Conservation (phyloP, 2,888 invertebrate genomes). For the Sussaba pulchella region DNA sequence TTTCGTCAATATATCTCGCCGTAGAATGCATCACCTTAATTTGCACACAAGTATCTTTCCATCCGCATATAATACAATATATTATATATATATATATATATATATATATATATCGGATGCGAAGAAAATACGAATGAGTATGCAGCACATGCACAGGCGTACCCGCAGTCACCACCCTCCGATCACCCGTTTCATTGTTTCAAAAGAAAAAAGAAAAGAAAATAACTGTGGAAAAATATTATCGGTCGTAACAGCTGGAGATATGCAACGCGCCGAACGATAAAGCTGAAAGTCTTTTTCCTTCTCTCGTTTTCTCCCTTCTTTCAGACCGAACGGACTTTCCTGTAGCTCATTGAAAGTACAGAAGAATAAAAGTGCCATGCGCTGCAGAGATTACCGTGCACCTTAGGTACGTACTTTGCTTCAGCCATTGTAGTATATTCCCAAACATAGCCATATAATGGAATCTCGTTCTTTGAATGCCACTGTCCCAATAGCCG, state of each 20-base stretch:
- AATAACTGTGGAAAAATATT: slow-evolving; percentile 65
- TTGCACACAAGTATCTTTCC: slow-evolving; percentile 31
- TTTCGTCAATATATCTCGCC: slow-evolving; percentile 12
- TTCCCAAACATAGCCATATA: slow-evolving; percentile 11
- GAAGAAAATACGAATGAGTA: slow-evolving; percentile 43
- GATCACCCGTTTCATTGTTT: slow-evolving; percentile 44
- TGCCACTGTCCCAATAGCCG: slow-evolving; percentile 30
- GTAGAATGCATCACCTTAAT: slow-evolving; percentile 55
- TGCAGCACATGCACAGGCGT: slow-evolving; percentile 1
- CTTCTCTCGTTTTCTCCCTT: slow-evolving; percentile 13
- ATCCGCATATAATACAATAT: no score
- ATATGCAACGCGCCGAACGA: slow-evolving; percentile 36
- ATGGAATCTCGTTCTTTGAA: slow-evolving; percentile 38
- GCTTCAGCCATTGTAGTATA: slow-evolving; percentile 40
- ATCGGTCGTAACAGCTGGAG: slow-evolving; percentile 56
- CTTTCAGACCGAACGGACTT: slow-evolving; percentile 30
- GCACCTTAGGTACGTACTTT: slow-evolving; percentile 48
- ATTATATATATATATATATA: no score
- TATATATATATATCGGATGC: slow-evolving; percentile 30
- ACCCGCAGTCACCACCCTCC: slow-evolving; percentile 8
- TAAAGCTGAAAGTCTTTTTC: slow-evolving; percentile 62
- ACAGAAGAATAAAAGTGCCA: slow-evolving; percentile 48
- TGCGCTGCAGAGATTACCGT: slow-evolving; percentile 19
- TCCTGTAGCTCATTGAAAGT: slow-evolving; percentile 56
- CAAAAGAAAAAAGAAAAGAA: no score